A percentile compares a stretch with the other conserved stretches of the same genome.
Evolutionary conservation across 2,797 vertebrate genomes (phyloP).

Genomic region (Anguilla megastoma): DNA sequence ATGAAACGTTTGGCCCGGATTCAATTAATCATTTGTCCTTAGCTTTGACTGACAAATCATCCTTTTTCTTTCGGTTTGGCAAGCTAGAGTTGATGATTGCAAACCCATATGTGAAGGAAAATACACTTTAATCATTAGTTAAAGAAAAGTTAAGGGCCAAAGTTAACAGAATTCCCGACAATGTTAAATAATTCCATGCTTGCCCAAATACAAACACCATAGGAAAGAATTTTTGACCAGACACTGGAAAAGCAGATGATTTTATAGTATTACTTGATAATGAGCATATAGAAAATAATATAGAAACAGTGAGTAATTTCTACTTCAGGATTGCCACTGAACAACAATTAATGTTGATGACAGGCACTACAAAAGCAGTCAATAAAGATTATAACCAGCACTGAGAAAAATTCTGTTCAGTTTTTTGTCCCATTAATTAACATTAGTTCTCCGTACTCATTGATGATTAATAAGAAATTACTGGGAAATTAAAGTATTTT

Average conservation of each 20-base stretch:
- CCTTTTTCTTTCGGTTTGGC: background rate
- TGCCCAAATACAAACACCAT: background rate
- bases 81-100: background rate
- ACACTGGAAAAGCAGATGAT: background rate
- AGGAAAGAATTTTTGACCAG: background rate
- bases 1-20: background rate
- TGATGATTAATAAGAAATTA: background rate
- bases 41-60: background rate
- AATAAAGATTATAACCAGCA: background rate
- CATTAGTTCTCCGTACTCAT: background rate
- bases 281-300: background rate
- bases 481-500: background rate
- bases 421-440: background rate
- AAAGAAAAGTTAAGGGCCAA: background rate
- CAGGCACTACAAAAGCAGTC: background rate
- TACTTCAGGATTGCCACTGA: background rate
- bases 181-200: background rate
- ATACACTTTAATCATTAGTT: background rate
- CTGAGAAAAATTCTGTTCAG: background rate
- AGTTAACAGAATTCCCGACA: background rate
- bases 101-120: background rate
- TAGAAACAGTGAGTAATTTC: background rate
- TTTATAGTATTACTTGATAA: background rate
- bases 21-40: background rate
- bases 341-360: background rate